Base-by-base conservation (phyloP, 2,888 invertebrate genomes). In the Hipparchia sbordonii region DNA sequence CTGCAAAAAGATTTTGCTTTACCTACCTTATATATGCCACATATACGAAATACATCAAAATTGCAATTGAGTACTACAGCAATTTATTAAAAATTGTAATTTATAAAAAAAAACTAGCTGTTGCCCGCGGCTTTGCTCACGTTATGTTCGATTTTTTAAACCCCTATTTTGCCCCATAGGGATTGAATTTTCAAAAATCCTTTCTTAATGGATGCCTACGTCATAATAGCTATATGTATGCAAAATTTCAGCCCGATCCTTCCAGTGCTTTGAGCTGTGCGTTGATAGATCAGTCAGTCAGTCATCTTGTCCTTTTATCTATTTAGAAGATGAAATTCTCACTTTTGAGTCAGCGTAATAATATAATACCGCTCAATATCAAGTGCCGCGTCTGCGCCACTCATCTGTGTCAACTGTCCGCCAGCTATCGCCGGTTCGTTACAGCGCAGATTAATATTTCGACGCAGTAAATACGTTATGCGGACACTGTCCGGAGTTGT, bases 391-490 rank as follows among this genome's bases (percentile, higher is more conserved):
- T 86, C 86, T 84, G 75, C 72, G 62, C 23, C 66, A 65, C 78
- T 85, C 82, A 75, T 88, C 89, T 87, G 79, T 86, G 87, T 74
- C 81, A 77, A 76, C 78, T 80, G 82, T 78, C 84, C 82, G 77
- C 84, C 85, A 89, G 89, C 90, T 91, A 90, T 89, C 82, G 84
- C 77, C 79, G 82, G 82, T 89, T 92, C 89, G 90, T 92, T 91
- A 92, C 87, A 80, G 82, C 80, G 79, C 77, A 85, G 88, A 93
- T 93, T 92, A 93, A 93, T 93, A 93, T 92, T 93, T 92, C 91
- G 91, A 82, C 82, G 85, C 85, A 84, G 89, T 93, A 91, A 93
- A 93, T 93, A 91, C 89, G 87, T 93, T 90, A 92, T 90, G 87
- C 85, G 90, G 91, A 88, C 92, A 88, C 83, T 83, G 85, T 82